These are phyloP conservation scores for Autographa gamma DNA, from an alignment of 2,888 invertebrate species.

Conservation along the genomic window DNA sequence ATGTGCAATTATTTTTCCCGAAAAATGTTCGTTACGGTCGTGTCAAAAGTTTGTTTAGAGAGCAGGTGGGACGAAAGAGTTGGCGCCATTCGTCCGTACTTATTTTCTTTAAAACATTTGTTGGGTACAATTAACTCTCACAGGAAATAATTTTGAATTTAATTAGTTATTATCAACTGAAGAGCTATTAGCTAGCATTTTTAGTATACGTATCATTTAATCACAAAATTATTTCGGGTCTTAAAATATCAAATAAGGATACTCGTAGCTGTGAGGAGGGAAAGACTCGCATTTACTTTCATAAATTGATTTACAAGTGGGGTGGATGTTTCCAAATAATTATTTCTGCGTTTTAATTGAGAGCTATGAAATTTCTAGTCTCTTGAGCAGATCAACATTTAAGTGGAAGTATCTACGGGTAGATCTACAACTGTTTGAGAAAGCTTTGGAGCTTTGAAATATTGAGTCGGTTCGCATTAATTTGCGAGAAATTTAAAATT, in stretches of 20 bases:
- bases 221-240: slow-evolving; percentile 56
- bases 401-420: slow-evolving; percentile 57
- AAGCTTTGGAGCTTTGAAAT: background rate
- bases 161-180: slow-evolving; percentile 39
- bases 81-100: slow-evolving; percentile 57
- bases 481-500: background rate
- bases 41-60: slow-evolving; percentile 81
- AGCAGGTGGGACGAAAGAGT: slow-evolving; percentile 82
- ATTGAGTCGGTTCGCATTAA: background rate
- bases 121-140: slow-evolving; percentile 46
- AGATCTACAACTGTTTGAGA: slow-evolving; percentile 33
- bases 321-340: slow-evolving; percentile 83
- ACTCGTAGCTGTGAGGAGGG: slow-evolving; percentile 67
- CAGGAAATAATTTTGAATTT: slow-evolving; percentile 39
- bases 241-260: slow-evolving; percentile 69
- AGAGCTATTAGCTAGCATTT: slow-evolving; percentile 20
- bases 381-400: slow-evolving; percentile 77
- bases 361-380: slow-evolving; percentile 83
- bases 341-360: slow-evolving; percentile 87
- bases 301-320: slow-evolving; percentile 86
- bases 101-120: slow-evolving; percentile 61
- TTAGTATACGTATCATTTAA: slow-evolving; percentile 34
- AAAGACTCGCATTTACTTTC: slow-evolving; percentile 80
- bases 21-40: slow-evolving; percentile 77
- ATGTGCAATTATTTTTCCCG: slow-evolving; percentile 82